These are phyloP conservation scores for Ferrisia virgata DNA, from an alignment of 2,888 invertebrate species.

Conservation along the genomic window DNA sequence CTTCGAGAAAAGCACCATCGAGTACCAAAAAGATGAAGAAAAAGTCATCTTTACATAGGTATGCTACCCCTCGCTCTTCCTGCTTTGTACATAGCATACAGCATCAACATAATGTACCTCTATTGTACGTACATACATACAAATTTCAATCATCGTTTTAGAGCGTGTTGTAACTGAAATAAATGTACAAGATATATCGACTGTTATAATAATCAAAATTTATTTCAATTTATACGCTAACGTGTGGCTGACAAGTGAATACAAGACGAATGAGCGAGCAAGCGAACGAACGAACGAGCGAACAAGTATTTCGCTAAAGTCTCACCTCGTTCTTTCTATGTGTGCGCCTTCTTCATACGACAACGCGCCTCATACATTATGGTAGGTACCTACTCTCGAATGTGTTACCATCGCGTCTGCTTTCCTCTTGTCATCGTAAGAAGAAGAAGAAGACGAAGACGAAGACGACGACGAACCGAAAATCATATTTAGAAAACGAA, in stretches of 20 bases:
- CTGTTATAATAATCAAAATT: slow-evolving; percentile 28
- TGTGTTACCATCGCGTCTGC: neutral
- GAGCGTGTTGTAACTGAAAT: neutral
- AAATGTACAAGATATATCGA: slow-evolving; percentile 4
- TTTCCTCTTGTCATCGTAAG: neutral
- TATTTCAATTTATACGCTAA: slow-evolving; percentile 26
- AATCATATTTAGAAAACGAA: neutral
- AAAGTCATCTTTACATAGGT: neutral
- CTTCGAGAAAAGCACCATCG: too few species aligned
- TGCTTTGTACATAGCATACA: too few species aligned
- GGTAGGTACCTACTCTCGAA: too few species aligned
- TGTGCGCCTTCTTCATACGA: neutral
- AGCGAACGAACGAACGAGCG: neutral
- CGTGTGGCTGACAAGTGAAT: slow-evolving; percentile 7
- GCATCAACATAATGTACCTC: neutral
- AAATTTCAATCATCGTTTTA: neutral
- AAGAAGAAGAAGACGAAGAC: too few species aligned
- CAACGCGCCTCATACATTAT: too few species aligned
- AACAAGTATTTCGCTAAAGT: neutral
- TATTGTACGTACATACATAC: neutral
- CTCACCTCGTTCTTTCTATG: neutral
- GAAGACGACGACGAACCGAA: neutral
- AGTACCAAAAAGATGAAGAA: too few species aligned
- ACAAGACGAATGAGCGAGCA: neutral
- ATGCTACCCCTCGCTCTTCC: too few species aligned